phyloP scores from a whole-genome alignment of 2,113 vertebrate genomes.

The Baryphthengus martii region DNA sequence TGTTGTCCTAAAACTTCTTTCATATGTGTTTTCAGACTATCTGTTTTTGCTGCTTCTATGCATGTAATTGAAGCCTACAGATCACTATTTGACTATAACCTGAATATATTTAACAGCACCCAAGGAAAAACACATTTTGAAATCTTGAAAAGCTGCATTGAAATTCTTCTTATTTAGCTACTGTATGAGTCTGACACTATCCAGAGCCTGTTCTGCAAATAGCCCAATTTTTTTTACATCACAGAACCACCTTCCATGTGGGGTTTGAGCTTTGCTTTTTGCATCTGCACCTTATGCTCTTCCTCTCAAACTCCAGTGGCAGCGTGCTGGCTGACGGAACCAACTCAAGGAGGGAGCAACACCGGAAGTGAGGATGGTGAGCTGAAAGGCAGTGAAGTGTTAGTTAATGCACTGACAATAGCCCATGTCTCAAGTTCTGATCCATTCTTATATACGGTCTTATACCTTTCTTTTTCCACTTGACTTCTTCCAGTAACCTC shows the following conservation, averaged over 20 bases:
- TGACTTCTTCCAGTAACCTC: neutral
- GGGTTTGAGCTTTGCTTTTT: neutral
- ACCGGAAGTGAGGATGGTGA: neutral
- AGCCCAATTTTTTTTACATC: neutral
- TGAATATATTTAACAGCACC: neutral
- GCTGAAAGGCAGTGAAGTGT: neutral
- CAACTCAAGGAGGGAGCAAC: neutral
- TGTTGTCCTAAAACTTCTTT: neutral
- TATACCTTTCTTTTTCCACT: neutral
- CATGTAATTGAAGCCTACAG: neutral
- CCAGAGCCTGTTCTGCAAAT: neutral
- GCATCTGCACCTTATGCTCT: neutral
- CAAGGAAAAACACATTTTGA: neutral
- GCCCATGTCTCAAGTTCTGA: neutral
- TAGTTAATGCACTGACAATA: neutral
- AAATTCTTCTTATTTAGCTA: neutral
- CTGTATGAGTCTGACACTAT: neutral
- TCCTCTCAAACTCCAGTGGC: neutral
- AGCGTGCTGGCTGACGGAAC: neutral
- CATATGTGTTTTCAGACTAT: neutral
- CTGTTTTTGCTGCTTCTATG: neutral
- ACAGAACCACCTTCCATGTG: neutral
- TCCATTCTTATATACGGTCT: neutral
- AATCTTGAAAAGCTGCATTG: neutral
- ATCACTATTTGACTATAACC: neutral